These are phyloP conservation scores for Suricata suricatta DNA, from an alignment of 2,113 vertebrate species.

Conservation along the genomic window DNA sequence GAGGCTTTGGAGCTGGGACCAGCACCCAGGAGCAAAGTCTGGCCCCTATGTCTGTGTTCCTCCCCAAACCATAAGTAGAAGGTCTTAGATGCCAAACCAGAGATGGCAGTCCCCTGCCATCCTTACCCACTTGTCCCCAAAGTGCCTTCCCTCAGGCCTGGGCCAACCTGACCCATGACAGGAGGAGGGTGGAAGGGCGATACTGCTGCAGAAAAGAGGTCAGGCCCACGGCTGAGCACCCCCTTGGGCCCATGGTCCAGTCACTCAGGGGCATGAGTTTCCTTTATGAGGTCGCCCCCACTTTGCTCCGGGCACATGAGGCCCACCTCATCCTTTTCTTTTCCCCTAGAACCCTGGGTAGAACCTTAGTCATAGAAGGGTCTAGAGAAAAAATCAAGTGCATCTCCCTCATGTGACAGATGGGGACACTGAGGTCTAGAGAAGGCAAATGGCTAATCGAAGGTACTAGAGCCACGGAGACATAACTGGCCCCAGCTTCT, in stretches of 20 bases:
- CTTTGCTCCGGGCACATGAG: neutral
- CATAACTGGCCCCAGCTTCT: neutral
- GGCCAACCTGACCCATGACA: neutral
- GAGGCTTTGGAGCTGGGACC: neutral
- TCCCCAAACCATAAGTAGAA: neutral
- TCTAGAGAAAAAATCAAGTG: neutral
- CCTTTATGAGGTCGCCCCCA: neutral
- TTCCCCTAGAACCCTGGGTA: neutral
- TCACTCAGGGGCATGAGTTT: neutral
- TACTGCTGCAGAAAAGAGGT: neutral
- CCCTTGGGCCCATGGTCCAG: neutral
- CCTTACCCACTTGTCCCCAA: constrained; percentile 38
- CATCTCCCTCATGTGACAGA: neutral
- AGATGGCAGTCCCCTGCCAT: constrained; percentile 19
- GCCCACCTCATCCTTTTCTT: neutral
- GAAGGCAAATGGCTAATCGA: neutral
- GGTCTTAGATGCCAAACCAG: constrained; percentile 40
- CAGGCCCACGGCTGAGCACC: neutral
- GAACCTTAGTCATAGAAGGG: neutral
- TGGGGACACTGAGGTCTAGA: neutral
- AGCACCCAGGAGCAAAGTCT: neutral
- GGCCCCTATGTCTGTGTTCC: neutral
- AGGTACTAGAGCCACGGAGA: neutral
- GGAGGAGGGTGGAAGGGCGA: neutral
- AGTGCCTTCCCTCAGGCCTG: constrained; percentile 74